A percentile compares a stretch with the other conserved stretches of the same genome.
These are phyloP conservation scores for Caenorhabditis macrosperma DNA, from an alignment of 2,888 invertebrate species.

Conservation along the genomic window DNA sequence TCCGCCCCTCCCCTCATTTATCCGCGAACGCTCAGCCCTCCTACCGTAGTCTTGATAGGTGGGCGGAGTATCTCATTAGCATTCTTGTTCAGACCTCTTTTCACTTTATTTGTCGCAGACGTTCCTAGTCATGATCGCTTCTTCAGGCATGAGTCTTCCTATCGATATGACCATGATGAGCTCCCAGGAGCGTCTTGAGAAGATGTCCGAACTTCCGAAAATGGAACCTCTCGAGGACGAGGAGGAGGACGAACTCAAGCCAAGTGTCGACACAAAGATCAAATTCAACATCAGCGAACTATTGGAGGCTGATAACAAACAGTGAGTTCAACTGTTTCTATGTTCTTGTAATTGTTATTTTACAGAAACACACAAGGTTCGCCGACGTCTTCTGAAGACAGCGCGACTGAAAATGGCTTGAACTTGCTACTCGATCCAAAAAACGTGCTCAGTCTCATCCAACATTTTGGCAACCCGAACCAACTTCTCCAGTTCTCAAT, in stretches of 20 bases:
- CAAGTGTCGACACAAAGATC: conserved; percentile 10
- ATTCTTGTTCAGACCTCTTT: conserved; percentile 26
- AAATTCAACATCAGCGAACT: conserved; percentile 64
- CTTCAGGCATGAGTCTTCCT: conserved; percentile 49
- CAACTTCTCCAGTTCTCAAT: conserved; percentile 28
- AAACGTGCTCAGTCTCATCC: conserved; percentile 40
- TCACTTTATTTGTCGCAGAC: conserved; percentile 4
- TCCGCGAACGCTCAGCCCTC: conserved; percentile 30
- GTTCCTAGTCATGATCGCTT: neutral
- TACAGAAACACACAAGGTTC: conserved; percentile 68
- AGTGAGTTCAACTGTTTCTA: conserved; percentile 31
- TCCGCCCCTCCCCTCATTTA: conserved; percentile 14
- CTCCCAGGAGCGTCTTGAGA: conserved; percentile 55
- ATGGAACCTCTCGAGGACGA: conserved; percentile 22
- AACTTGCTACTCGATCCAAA: conserved; percentile 43
- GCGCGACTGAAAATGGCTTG: conserved; percentile 3
- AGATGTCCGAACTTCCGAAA: conserved; percentile 40
- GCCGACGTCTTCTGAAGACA: conserved; percentile 67
- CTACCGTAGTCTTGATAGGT: conserved; percentile 46
- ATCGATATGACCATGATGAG: conserved; percentile 58
- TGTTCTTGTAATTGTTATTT: neutral
- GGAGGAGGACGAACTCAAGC: conserved; percentile 38
- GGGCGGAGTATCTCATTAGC: conserved; percentile 50
- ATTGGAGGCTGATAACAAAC: conserved; percentile 51
- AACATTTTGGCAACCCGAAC: conserved; percentile 33